These are phyloP conservation scores for Dicyema japonicum DNA, from an alignment of 1,140 invertebrate species.

Conservation along the genomic window DNA sequence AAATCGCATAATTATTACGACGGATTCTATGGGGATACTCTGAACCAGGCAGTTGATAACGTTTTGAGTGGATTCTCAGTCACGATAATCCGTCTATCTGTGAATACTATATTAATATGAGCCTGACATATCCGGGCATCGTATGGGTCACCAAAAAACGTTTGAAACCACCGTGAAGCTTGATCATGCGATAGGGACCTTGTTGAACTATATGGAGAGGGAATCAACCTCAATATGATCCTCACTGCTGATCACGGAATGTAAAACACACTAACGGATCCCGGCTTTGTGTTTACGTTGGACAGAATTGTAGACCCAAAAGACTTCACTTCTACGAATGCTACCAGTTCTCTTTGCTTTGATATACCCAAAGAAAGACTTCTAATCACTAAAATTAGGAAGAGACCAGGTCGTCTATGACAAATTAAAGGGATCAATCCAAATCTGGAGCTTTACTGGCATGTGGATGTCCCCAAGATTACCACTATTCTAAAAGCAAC, in stretches of 20 bases:
- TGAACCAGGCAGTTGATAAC: conserved; percentile 24
- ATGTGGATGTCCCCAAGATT: neutral
- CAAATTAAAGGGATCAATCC: neutral
- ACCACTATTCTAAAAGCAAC: too few species aligned
- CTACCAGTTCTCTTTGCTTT: neutral
- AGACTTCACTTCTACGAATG: neutral
- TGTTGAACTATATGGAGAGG: conserved; percentile 9
- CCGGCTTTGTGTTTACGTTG: too few species aligned
- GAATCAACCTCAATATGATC: conserved; percentile 29
- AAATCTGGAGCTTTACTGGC: neutral
- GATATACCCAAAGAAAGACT: neutral
- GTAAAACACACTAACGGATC: too few species aligned
- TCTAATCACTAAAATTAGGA: neutral
- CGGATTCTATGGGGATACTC: conserved; percentile 13
- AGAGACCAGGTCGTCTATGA: neutral
- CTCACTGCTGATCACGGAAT: conserved; percentile 42
- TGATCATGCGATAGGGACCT: conserved; percentile 8
- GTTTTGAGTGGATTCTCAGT: conserved; percentile 23
- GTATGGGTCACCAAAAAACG: conserved; percentile 10
- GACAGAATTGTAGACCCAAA: conserved; percentile 2
- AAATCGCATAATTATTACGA: too few species aligned
- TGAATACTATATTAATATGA: conserved; percentile 36
- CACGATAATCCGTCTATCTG: conserved; percentile 22
- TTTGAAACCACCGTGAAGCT: conserved; percentile 9
- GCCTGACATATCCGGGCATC: conserved; percentile 28